phyloP scores from a whole-genome alignment of 2,888 invertebrate genomes.

The Synanthedon andrenaeformis region DNA sequence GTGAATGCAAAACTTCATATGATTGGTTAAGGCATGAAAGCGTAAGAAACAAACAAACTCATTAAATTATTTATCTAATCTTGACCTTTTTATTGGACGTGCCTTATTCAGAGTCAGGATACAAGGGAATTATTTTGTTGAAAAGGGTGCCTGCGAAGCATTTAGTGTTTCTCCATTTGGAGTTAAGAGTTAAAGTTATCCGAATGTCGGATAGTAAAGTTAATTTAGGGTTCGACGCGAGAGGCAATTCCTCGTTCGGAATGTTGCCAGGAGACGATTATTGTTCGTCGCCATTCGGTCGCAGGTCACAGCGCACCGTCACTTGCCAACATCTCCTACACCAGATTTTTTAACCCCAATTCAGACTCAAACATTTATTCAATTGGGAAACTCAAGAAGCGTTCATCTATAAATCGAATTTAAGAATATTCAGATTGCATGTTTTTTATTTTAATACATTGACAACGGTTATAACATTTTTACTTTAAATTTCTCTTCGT shows the following conservation, averaged over 20 bases:
- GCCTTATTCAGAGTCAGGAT: no score
- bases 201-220: not conserved
- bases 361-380: conserved; percentile 14
- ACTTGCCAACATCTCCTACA: conserved; percentile 18
- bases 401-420: not conserved
- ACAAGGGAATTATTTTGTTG: no score
- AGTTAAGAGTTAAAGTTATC: not conserved
- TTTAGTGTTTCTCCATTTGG: no score
- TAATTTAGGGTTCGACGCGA: not conserved
- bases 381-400: conserved; percentile 2
- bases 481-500: no score
- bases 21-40: no score
- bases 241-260: conserved; percentile 10
- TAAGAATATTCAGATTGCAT: conserved; percentile 3
- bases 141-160: no score
- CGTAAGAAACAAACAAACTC: no score
- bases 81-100: no score
- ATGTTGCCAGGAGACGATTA: conserved; percentile 24
- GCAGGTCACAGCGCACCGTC: conserved; percentile 16
- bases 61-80: no score
- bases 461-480: not conserved
- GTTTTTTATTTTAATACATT: not conserved
- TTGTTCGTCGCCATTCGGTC: conserved; percentile 19
- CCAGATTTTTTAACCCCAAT: conserved; percentile 15
- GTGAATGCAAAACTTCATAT: no score